These are phyloP conservation scores for Scortum barcoo DNA, from an alignment of 2,113 vertebrate species.

Conservation along the genomic window DNA sequence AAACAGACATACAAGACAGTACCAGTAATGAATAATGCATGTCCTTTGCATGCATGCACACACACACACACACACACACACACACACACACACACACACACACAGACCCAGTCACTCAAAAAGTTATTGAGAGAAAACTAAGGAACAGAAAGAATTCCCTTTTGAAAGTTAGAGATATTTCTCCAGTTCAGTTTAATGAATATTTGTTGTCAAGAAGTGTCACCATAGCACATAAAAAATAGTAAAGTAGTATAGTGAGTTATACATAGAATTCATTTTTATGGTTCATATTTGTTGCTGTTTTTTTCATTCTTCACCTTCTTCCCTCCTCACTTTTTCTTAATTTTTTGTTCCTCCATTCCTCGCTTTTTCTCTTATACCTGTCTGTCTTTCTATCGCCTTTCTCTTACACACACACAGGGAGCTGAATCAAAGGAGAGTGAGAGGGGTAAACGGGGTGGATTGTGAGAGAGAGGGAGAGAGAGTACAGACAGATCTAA, in stretches of 20 bases:
- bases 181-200: neutral
- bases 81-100: constrained; percentile 12
- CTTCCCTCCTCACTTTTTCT: neutral
- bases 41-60: neutral
- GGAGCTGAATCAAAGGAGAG: neutral
- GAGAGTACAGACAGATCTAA: neutral
- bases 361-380: neutral
- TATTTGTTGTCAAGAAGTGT: no score
- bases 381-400: neutral
- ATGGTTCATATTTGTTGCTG: neutral
- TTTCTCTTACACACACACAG: neutral
- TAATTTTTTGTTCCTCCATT: neutral
- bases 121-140: constrained; percentile 17
- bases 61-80: constrained; percentile 26
- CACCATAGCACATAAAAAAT: no score
- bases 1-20: neutral
- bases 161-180: neutral
- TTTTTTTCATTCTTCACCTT: no score
- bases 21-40: constrained; percentile 41
- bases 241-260: neutral
- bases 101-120: neutral
- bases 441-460: no score
- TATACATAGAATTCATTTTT: neutral
- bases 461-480: neutral
- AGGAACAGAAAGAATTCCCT: constrained; percentile 10